Conservation (phyloP, 2,113 vertebrate species). For the Stomatorhinus ivindoensis region DNA sequence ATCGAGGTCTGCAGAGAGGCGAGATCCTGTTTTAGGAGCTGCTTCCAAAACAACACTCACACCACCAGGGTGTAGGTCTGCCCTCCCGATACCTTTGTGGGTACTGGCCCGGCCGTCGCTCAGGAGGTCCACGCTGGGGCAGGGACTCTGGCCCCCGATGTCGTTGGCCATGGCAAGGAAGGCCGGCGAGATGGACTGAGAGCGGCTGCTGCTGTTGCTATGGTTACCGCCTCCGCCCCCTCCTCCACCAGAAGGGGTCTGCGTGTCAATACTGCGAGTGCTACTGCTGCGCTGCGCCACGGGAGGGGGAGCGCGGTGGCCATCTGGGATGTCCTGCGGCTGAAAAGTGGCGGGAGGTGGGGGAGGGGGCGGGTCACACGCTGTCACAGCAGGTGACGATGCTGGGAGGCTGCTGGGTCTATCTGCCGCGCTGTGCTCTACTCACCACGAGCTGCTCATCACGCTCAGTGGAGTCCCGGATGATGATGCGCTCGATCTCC, state of each 20-base stretch:
- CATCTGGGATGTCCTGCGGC: slow-evolving; percentile 93
- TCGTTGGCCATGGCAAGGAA: slow-evolving; percentile 89
- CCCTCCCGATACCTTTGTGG: slow-evolving; percentile 36
- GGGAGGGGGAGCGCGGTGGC: slow-evolving; percentile 87
- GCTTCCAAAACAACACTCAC: not conserved
- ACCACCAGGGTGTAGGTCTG: not conserved
- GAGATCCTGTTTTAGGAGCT: not conserved
- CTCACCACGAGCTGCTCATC: slow-evolving; percentile 90
- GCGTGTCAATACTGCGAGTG: slow-evolving; percentile 93
- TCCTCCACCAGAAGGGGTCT: slow-evolving; percentile 85
- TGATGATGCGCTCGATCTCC: slow-evolving; percentile 94
- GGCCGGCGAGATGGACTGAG: slow-evolving; percentile 85
- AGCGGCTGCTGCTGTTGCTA: slow-evolving; percentile 89
- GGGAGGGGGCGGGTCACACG: not conserved
- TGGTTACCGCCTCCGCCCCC: slow-evolving; percentile 50
- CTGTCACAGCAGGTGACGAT: not conserved
- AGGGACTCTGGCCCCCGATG: slow-evolving; percentile 75
- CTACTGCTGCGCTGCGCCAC: slow-evolving; percentile 85
- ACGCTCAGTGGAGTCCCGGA: slow-evolving; percentile 88
- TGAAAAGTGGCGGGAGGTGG: slow-evolving; percentile 31
- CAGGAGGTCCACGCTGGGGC: slow-evolving; percentile 65
- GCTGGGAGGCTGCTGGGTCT: not conserved
- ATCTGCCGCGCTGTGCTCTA: slow-evolving; percentile 30
- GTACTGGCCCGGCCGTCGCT: slow-evolving; percentile 81
- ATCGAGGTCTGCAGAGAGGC: slow-evolving; percentile 71